Base-by-base conservation (phyloP, 2,888 invertebrate genomes). In the Folsomia candida region DNA sequence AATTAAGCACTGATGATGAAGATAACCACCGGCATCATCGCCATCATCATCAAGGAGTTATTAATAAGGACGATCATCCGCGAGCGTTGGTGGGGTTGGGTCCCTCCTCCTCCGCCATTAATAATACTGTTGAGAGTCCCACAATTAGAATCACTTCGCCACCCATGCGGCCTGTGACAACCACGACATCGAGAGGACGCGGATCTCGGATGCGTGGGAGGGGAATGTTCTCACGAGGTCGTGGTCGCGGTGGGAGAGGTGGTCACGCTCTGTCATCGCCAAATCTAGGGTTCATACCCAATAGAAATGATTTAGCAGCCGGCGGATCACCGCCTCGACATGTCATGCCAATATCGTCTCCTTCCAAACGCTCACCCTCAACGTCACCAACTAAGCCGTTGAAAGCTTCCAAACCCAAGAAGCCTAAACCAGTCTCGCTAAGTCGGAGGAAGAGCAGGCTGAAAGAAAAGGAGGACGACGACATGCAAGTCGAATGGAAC, bases 371-470 rank as follows among this genome's bases (percentile, higher is more conserved):
- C 20, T 4, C 54, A 18, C 58, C 71, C 0, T 58, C 71, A 29
- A 59, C 62, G 61, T 69, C 67, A 20, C 68, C 71, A 6, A 68
- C 57, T 26, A 69, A 72, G 47, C 69, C 70, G 14, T 20, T 28
- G 2, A 64, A 64, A 24, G 51, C 47, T 9, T 60, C 65, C n/a
- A 70, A 76, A 65, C 28, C 70, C 47, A 69, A 67, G 51, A 65
- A 69, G 66, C 62, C 74, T 11, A 54, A 61, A 22, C 51, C 74
- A 22, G 71, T 70, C 2, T 62, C 72, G 3, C 65, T 71, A 47
- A 76, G 76, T 37, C 51, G 76, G 67, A 60, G 76, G 18, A 76
- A 76, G 22, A 76, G 76, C 51, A 74, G 74, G 67, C 28, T 76
- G 57, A 76, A 76, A 67, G 76, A 76, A 61, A 76, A 76, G 27